phyloP scores from a whole-genome alignment of 2,888 invertebrate species.

The Holacanthella duospinosa region DNA sequence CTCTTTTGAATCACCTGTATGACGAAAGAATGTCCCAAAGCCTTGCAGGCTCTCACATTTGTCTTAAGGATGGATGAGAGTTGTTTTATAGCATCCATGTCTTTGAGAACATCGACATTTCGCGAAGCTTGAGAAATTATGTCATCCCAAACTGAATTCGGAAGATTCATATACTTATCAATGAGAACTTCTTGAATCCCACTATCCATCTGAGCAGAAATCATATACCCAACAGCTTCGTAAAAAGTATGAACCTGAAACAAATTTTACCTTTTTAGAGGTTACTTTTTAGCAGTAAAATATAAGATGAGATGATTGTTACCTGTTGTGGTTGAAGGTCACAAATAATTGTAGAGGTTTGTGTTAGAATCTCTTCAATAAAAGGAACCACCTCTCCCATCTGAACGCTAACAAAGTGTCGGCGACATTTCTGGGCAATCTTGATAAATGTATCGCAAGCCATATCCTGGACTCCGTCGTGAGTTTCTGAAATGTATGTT shows the following conservation, averaged over 20 bases:
- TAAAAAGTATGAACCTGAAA: slow-evolving; percentile 81
- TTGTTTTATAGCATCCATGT: slow-evolving; percentile 92
- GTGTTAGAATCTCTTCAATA: slow-evolving; percentile 93
- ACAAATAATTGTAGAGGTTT: slow-evolving; percentile 95
- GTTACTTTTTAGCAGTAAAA: no score
- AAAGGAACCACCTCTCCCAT: slow-evolving; percentile 94
- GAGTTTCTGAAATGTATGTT: slow-evolving; percentile 82
- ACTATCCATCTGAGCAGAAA: slow-evolving; percentile 86
- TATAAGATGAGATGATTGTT: no score
- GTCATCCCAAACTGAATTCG: slow-evolving; percentile 98
- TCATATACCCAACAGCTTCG: slow-evolving; percentile 99
- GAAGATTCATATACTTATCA: slow-evolving; percentile 93
- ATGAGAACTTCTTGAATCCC: slow-evolving; percentile 86
- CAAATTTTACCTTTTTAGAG: no score
- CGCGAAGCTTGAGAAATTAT: slow-evolving; percentile 91
- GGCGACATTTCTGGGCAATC: slow-evolving; percentile 93
- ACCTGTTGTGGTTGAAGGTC: slow-evolving; percentile 97
- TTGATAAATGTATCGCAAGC: slow-evolving; percentile 99
- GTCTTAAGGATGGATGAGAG: slow-evolving; percentile 96
- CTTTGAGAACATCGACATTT: slow-evolving; percentile 91
- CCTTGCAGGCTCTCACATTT: slow-evolving; percentile 97
- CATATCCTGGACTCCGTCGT: slow-evolving; percentile 99
- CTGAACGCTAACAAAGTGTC: slow-evolving; percentile 95
- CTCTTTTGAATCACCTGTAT: slow-evolving; percentile 47
- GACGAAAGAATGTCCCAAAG: slow-evolving; percentile 92